These are phyloP conservation scores for Helicoverpa zea DNA, from an alignment of 1,140 invertebrate species.

Conservation along the genomic window DNA sequence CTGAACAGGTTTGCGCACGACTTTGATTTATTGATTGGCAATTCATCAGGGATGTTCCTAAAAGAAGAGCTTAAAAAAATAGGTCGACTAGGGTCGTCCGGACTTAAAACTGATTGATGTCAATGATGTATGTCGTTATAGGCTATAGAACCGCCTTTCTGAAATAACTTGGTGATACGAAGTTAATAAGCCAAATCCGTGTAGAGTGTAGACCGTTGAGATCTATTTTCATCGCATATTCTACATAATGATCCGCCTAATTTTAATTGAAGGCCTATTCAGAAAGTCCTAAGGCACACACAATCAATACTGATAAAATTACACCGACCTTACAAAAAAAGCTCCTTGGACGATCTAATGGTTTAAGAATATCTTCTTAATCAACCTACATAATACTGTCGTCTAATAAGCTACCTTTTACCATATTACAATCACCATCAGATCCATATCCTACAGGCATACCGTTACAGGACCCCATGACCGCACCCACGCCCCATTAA, in stretches of 20 bases:
- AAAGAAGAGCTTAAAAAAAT: not conserved
- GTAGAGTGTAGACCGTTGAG: too few species aligned
- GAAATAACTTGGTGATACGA: too few species aligned
- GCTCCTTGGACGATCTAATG: too few species aligned
- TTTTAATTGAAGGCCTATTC: not conserved
- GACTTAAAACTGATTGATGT: too few species aligned
- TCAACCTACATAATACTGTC: not conserved
- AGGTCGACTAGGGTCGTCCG: not conserved
- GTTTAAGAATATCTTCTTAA: too few species aligned
- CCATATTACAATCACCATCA: not conserved
- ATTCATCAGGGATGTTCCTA: constrained; percentile 1
- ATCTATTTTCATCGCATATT: too few species aligned
- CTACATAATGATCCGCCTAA: too few species aligned
- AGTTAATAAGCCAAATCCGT: too few species aligned
- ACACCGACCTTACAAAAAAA: too few species aligned
- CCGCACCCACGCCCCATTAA: not conserved
- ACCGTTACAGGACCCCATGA: not conserved
- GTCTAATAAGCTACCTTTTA: not conserved
- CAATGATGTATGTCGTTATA: too few species aligned
- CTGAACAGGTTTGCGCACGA: not conserved
- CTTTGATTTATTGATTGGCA: constrained; percentile 28
- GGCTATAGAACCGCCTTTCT: too few species aligned
- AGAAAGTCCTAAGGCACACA: not conserved
- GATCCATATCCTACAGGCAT: not conserved
- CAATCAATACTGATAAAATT: too few species aligned